Evolutionary conservation across 35 echinoderm and acorn worm genomes (phyloP), one percentile per base, ranked within the genome.

Genomic region (Acanthaster planci): DNA sequence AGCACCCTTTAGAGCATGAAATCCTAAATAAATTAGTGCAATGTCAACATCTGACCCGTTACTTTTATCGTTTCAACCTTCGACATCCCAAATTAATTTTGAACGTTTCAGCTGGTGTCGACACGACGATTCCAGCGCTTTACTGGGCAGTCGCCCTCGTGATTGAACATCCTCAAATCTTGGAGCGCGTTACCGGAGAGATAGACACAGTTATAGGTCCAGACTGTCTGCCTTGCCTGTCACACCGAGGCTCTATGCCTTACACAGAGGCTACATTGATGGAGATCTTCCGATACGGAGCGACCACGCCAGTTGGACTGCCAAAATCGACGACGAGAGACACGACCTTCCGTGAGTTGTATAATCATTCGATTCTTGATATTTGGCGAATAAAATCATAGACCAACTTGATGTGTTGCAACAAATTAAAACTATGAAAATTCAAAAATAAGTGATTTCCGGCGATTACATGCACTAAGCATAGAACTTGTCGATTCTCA

Each of bases 171-270:
- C 94, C 89, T 36, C 81, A 92, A 27, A 72, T 97, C 31, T 86
- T 92, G 32, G 77, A 80, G 31, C 90, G 83, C 26, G 52, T 97
- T 15, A 58, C 76, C 14, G 60, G 84, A 32, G 94, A 97, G 77
- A 82, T 97, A 23, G 94, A 97, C 44, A 77, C 67, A 10, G 94
- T 97, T 77, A 88, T 97, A 51, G 93, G 93, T 19, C 60, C 39
- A 23, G 40, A 87, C 38, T 68, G 93, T 38, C 12, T 40, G 14
- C 88, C 93, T 4, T 67, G 51, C 23, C 77, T 88, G 37, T 19
- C 56, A 40, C 89, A 95, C 57, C 89, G 82, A 30, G 76, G 67
- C 5, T 42, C 51, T 17, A 56, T 95, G 21, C 93, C 93, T 7
- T 95, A 91, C 51, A 95, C 93, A 1, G 85, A 91, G 40, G 58